Conservation (phyloP, 2,797 vertebrate species). For the Hoplostethus mediterraneus region DNA sequence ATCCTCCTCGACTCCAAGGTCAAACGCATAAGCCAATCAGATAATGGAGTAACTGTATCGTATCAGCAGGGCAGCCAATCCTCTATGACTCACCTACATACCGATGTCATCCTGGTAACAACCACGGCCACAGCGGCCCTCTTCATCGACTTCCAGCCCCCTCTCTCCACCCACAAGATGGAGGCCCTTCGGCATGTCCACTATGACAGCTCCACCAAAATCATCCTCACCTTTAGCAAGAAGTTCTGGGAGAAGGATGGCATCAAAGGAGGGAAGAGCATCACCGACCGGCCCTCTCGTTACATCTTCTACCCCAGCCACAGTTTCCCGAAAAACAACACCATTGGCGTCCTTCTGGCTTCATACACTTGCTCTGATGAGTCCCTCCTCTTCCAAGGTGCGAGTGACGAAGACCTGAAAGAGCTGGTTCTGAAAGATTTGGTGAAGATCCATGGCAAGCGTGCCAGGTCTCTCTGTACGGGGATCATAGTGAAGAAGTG, state of each 20-base stretch:
- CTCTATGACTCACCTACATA: constrained; percentile 23
- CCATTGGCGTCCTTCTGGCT: constrained; percentile 47
- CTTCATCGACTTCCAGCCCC: constrained; percentile 76
- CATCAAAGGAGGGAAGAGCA: constrained; percentile 64
- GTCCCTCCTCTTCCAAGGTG: constrained; percentile 38
- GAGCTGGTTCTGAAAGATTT: constrained; percentile 73
- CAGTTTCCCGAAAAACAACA: constrained; percentile 19
- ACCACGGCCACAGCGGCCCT: constrained; percentile 82
- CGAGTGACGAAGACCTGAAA: constrained; percentile 55
- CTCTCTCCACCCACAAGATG: constrained; percentile 70
- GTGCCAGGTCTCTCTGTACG: constrained; percentile 62
- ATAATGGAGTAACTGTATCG: constrained; percentile 61
- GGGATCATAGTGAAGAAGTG: constrained; percentile 82
- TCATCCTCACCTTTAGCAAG: constrained; percentile 55
- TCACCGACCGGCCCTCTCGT: constrained; percentile 41
- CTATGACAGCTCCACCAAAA: constrained; percentile 64
- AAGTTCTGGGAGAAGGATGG: constrained; percentile 51
- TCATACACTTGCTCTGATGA: constrained; percentile 70
- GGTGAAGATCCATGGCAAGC: constrained; percentile 76
- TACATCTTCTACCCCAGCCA: constrained; percentile 69
- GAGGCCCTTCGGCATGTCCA: constrained; percentile 47
- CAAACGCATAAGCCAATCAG: constrained; percentile 65
- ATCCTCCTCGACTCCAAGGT: constrained; percentile 75
- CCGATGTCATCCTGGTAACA: constrained; percentile 79
- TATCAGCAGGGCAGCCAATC: constrained; percentile 21